Percentiles rank a stretch among this genome's conserved stretches.
Conservation (phyloP, 2,888 invertebrate species). For the Alentia gelatinosa region DNA sequence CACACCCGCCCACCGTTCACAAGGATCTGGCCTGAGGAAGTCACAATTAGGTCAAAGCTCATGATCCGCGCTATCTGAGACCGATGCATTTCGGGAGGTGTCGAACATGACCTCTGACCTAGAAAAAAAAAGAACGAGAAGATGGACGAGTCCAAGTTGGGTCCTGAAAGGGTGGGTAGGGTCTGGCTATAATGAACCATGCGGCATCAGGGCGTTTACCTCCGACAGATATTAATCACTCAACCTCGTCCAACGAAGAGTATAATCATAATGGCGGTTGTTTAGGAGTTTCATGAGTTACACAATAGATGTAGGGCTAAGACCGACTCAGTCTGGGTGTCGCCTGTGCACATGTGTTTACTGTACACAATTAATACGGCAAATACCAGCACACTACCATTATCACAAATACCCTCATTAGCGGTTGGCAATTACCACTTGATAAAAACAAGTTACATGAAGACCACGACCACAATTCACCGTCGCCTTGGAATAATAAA, state of each 20-base stretch:
- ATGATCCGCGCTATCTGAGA: conserved; percentile 16
- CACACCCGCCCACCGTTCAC: not conserved
- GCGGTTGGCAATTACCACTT: too few relatives aligned
- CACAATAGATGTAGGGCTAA: not conserved
- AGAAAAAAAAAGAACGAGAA: not conserved
- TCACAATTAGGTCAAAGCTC: not conserved
- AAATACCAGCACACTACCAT: not conserved
- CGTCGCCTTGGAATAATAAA: too few relatives aligned
- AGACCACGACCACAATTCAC: too few relatives aligned
- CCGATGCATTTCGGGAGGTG: not conserved
- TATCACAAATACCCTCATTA: not conserved
- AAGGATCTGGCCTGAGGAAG: not conserved
- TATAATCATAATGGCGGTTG: not conserved
- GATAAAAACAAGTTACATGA: too few relatives aligned
- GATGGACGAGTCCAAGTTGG: not conserved
- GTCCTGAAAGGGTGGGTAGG: not conserved
- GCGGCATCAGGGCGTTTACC: not conserved
- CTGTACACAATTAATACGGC: not conserved
- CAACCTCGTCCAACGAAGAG: not conserved
- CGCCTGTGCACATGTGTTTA: too few relatives aligned
- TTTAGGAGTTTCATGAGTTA: not conserved
- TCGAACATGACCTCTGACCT: not conserved
- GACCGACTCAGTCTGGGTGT: too few relatives aligned
- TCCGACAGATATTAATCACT: not conserved
- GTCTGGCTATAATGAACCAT: not conserved